Evolutionary conservation across 2,797 vertebrate species (phyloP).

Genomic region (Anabacerthia variegaticeps): DNA sequence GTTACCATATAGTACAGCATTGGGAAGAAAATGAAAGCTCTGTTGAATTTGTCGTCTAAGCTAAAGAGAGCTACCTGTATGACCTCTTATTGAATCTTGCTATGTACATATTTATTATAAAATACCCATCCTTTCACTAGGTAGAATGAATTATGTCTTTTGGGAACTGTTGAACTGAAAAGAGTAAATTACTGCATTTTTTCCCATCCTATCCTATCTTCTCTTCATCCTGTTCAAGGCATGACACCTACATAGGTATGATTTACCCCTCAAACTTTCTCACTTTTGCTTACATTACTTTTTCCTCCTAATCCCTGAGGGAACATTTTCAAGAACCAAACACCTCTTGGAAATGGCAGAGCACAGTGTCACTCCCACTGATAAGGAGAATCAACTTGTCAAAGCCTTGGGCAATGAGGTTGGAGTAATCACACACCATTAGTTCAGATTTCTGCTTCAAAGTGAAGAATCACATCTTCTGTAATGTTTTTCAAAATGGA

Average conservation of each 20-base stretch:
- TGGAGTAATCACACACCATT: background rate
- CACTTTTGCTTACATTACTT: background rate
- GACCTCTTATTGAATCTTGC: background rate
- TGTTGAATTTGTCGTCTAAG: background rate
- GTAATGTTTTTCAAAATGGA: background rate
- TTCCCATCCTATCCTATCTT: background rate
- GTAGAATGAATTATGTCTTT: background rate
- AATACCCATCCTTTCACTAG: background rate
- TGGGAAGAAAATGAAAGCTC: background rate
- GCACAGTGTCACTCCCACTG: background rate
- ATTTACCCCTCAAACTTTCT: background rate
- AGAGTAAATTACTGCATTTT: background rate
- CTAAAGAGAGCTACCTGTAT: background rate
- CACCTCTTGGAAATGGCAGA: background rate
- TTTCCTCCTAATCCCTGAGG: background rate
- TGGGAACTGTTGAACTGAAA: background rate
- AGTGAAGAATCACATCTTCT: background rate
- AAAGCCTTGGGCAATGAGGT: background rate
- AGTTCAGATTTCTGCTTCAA: background rate
- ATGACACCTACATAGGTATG: background rate
- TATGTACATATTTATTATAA: background rate
- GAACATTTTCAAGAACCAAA: background rate
- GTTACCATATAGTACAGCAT: background rate
- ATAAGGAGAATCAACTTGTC: background rate
- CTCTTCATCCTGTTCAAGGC: background rate